Conservation (phyloP, 53 echinoderm and acorn worm genomes). For the Crossaster papposus region DNA sequence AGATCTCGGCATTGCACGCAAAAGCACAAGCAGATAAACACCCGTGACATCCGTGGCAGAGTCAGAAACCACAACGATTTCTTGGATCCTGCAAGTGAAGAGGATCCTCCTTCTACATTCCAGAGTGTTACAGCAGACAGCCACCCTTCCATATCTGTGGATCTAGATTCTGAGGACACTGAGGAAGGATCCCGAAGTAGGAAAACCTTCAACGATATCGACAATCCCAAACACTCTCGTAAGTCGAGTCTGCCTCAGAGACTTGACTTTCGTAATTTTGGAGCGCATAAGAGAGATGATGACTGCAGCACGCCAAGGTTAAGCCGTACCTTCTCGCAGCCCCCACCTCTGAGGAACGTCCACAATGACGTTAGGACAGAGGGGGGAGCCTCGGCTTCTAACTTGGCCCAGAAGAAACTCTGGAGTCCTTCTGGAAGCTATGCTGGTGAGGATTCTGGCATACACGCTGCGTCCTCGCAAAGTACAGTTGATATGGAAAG, state of each 20-base stretch:
- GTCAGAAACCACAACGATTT: slow-evolving; percentile 1
- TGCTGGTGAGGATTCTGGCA: slow-evolving; percentile 42
- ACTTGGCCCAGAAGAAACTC: slow-evolving; percentile 3
- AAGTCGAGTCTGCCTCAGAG: slow-evolving; percentile 17
- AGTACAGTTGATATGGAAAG: slow-evolving; percentile 51
- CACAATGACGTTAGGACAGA: neutral
- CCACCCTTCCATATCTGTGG: neutral
- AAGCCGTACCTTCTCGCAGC: neutral
- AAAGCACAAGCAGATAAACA: neutral
- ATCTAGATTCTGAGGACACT: slow-evolving; percentile 17
- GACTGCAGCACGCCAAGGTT: slow-evolving; percentile 14
- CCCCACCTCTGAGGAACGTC: neutral
- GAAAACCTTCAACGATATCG: neutral
- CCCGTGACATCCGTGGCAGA: too few relatives aligned
- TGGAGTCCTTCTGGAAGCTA: slow-evolving; percentile 36
- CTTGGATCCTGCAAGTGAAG: slow-evolving; percentile 22
- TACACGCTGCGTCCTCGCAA: slow-evolving; percentile 33
- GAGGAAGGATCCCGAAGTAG: neutral
- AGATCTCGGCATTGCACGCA: neutral
- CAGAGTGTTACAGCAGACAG: slow-evolving; percentile 4
- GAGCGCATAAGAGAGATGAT: neutral
- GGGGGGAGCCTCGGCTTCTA: neutral
- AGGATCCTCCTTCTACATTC: slow-evolving; percentile 19
- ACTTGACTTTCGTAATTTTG: neutral
- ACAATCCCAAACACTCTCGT: slow-evolving; percentile 3